Evolutionary conservation across 1,140 invertebrate species (phyloP).

Genomic region (Zaprionus capensis): DNA sequence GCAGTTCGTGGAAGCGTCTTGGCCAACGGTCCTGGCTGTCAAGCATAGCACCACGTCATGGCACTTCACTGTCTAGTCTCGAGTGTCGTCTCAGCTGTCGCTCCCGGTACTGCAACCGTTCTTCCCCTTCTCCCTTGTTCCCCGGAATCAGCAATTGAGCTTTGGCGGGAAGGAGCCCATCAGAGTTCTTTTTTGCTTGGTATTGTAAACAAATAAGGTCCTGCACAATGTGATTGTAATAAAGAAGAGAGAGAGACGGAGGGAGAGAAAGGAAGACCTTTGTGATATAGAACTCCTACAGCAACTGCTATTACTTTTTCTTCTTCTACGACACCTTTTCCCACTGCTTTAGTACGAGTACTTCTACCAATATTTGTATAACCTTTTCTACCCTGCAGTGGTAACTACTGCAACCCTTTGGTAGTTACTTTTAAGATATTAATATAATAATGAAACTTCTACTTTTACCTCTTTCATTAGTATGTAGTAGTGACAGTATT

Average conservation of each 20-base stretch:
- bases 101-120: not conserved
- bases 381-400: no score
- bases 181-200: not conserved
- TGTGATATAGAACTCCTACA: not conserved
- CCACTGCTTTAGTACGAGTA: no score
- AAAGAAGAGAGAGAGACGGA: not conserved
- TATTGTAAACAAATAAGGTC: not conserved
- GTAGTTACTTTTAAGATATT: no score
- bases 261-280: no score
- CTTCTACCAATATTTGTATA: no score
- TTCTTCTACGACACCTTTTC: no score
- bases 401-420: no score
- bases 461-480: no score
- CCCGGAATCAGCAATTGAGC: not conserved
- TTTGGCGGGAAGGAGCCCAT: not conserved
- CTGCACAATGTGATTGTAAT: not conserved
- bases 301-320: not conserved
- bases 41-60: slow-evolving; percentile 12
- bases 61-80: slow-evolving; percentile 4
- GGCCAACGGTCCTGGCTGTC: not conserved
- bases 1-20: slow-evolving; percentile 21
- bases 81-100: slow-evolving; percentile 7
- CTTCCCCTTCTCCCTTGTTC: no score
- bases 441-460: no score
- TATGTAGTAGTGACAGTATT: no score